These are phyloP conservation scores for Bufo bufo DNA, from an alignment of 2,113 vertebrate species.

Conservation along the genomic window DNA sequence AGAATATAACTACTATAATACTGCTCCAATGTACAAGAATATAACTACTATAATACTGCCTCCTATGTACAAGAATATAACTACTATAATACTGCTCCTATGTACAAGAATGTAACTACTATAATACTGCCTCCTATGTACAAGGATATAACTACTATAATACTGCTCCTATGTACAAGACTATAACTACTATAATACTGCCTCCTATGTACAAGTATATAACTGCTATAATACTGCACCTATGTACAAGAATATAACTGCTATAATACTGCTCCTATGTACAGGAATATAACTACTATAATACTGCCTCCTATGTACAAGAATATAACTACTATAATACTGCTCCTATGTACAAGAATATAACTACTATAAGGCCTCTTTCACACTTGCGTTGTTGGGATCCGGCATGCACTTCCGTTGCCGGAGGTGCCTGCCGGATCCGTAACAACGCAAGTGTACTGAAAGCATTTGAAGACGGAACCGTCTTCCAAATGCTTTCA, in stretches of 20 bases:
- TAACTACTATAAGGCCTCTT: neutral
- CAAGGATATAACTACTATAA: no score
- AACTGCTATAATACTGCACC: slow-evolving; percentile 4
- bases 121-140: neutral
- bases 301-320: neutral
- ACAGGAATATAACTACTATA: slow-evolving; percentile 1
- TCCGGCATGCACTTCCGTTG: no score
- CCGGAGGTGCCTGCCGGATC: no score
- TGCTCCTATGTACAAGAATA: neutral
- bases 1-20: slow-evolving; percentile 11
- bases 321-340: neutral
- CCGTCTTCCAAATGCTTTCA: no score
- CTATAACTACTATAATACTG: neutral
- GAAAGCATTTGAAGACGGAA: no score
- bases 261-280: slow-evolving; percentile 1
- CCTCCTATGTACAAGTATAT: no score
- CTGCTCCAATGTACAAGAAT: neutral
- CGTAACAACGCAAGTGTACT: no score
- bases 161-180: neutral
- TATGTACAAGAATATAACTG: slow-evolving; percentile 2
- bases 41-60: slow-evolving; percentile 4
- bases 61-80: neutral
- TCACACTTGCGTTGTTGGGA: no score
- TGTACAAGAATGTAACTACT: neutral
- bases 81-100: slow-evolving; percentile 5